Base-by-base conservation (phyloP, 2,113 vertebrate genomes). In the Trichechus manatus region DNA sequence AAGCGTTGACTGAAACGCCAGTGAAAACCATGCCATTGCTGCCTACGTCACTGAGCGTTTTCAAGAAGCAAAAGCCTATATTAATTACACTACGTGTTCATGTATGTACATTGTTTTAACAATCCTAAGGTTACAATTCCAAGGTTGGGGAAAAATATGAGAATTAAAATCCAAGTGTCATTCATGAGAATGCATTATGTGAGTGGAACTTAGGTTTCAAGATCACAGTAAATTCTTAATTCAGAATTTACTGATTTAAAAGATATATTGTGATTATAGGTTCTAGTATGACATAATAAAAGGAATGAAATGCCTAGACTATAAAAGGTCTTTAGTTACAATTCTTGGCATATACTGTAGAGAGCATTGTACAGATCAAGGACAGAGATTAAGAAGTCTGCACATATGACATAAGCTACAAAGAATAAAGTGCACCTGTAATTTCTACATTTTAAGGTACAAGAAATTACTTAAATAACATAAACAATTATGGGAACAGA, bases 261-360 rank as follows among this genome's bases (percentile, higher is more conserved):
- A 87, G 75, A 84, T 59, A 64, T 39, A 79, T 81, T 95, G 70
- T 94, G 95, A 97, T 97, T 96, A 97, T 81, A 94, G 85, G 78
- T 92, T 96, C 92, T 93, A 66, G 36, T 72, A 68, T 79, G 88
- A 92, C 91, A 86, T 81, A 94, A 93, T 63, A 61, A 96, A 92
- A 92, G 64, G 50, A 84, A 92, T 88, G 25, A 95, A 93, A 96
- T 94, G 89, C 78, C 61, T 64, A 91, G 42, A 85, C 44, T 66
- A 61, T 56, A 78, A 96, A 96, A 95, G 20, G 15, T 23, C 17
- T 94, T 93, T 81, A 70, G 78, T 95, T 81, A 92, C 85, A 88
- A 86, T 96, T 96, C 78, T 95, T 95, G 95, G 77, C 64, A 68
- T 87, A 42, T 13, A 2, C 27, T 82, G n/a, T 17, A 87, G 53